Percentiles rank a stretch among this genome's conserved stretches.
phyloP scores from a whole-genome alignment of 2,797 vertebrate genomes.

The Novumbra hubbsi region DNA sequence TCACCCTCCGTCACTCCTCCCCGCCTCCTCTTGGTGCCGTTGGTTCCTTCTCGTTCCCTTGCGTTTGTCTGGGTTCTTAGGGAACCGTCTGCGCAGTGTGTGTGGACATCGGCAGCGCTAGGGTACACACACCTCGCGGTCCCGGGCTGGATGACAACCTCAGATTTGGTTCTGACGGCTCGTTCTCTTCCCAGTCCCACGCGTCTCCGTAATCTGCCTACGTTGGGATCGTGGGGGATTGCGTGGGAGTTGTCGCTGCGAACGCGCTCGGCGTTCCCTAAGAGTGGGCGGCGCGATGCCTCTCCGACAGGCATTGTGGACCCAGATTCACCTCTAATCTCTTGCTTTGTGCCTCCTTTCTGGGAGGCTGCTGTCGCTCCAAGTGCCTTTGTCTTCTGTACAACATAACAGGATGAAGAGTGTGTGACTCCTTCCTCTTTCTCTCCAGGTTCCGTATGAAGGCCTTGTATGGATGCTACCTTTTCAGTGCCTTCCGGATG shows the following conservation, averaged over 20 bases:
- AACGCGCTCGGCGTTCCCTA: constrained; percentile 66
- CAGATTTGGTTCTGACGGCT: constrained; percentile 75
- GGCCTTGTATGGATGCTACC: constrained; percentile 2
- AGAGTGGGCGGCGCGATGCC: constrained; percentile 29
- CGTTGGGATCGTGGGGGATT: constrained; percentile 70
- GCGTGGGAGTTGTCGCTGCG: constrained; percentile 61
- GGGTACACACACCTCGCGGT: constrained; percentile 58
- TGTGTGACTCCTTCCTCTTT: constrained; percentile 38
- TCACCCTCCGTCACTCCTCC: constrained; percentile 49
- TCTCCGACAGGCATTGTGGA: constrained; percentile 32
- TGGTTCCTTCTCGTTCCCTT: constrained; percentile 64
- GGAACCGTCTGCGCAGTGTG: constrained; percentile 47
- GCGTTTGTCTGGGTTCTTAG: constrained; percentile 36
- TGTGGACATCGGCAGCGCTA: constrained; percentile 38
- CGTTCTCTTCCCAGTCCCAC: constrained; percentile 81
- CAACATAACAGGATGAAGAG: constrained; percentile 7
- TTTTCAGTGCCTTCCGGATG: not conserved
- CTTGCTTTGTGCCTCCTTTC: constrained; percentile 27
- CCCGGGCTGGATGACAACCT: constrained; percentile 68
- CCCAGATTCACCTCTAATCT: constrained; percentile 36
- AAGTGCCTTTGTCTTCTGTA: constrained; percentile 56
- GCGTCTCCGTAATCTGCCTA: constrained; percentile 69
- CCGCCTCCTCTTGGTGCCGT: constrained; percentile 61
- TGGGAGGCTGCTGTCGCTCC: constrained; percentile 31
- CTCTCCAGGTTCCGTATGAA: constrained; percentile 34